Evolutionary conservation across 2,113 vertebrate genomes (phyloP), one percentile per base, ranked within the genome.

Genomic region (Herpetotheres cachinnans): DNA sequence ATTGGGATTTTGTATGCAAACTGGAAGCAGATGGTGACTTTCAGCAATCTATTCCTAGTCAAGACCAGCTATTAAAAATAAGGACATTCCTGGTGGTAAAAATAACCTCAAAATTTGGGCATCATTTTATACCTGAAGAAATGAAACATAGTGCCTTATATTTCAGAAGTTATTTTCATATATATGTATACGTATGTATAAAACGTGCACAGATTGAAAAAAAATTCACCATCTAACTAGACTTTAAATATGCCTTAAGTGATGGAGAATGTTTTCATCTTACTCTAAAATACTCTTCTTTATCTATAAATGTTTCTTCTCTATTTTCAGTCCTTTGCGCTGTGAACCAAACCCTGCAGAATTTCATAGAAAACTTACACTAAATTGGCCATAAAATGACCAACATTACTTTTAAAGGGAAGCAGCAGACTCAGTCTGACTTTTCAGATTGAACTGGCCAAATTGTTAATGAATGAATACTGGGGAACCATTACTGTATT

Each of bases 1-100:
- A 99, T 98, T 97, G 98, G 94, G 96, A 97, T 98, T 99, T 98
- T 98, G 97, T 93, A 96, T 98, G 98, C 97, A 97, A 98, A 98
- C 96, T 92, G 81, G 97, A 98, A 99, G 98, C 98, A 99, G 97
- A 99, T 99, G 98, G 98, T 97, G 98, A 97, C 93, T 91, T 93
- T 98, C 97, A 97, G 98, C 97, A 98, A 95, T 97, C 96, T 98
- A 97, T 96, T 98, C 97, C 97, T 98, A 97, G 97, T 96, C 91
- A 96, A 98, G 96, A 97, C 55, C 86, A 96, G 93, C 88, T 97
- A 97, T 50, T 96, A 98, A 97, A 97, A 97, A 38, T 40, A 74
- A 85, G 62, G 61, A 52, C 44, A 82, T 81, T 76, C 49, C 63
- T 85, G 29, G 17, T 91, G 72, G 36, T 38, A 94, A 93, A 95